Conservation (phyloP, 2,113 vertebrate species). For the Alectura lathami region DNA sequence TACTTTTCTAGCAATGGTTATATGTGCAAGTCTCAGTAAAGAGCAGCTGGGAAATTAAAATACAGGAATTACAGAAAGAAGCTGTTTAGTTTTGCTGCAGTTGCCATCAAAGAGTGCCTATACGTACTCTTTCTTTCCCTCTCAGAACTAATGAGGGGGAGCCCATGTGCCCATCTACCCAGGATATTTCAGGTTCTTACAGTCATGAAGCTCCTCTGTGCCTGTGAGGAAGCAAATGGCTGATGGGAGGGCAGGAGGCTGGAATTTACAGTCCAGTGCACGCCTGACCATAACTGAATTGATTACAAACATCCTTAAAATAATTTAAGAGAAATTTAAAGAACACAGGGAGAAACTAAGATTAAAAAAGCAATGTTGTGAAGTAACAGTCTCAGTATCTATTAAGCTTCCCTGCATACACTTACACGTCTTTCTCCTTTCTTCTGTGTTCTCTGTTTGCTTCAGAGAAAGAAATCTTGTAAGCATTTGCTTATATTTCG, state of each 20-base stretch:
- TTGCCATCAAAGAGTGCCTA: neutral
- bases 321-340: neutral
- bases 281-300: neutral
- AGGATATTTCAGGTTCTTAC: neutral
- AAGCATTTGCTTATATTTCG: constrained; percentile 38
- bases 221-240: neutral
- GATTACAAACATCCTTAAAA: neutral
- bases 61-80: constrained; percentile 15
- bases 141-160: neutral
- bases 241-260: neutral
- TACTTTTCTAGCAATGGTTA: constrained; percentile 24
- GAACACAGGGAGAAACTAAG: neutral
- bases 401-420: neutral
- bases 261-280: constrained; percentile 13
- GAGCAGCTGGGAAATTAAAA: constrained; percentile 58
- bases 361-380: rapidly evolving
- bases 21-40: constrained; percentile 17
- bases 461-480: constrained; percentile 33
- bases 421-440: neutral
- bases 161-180: neutral
- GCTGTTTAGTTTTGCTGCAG: neutral
- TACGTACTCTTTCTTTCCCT: neutral
- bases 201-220: neutral
- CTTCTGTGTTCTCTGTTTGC: neutral
- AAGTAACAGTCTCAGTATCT: neutral